These are phyloP conservation scores for Micromussa lordhowensis DNA, from an alignment of 92 coral and sea anemone genomes.

Conservation along the genomic window DNA sequence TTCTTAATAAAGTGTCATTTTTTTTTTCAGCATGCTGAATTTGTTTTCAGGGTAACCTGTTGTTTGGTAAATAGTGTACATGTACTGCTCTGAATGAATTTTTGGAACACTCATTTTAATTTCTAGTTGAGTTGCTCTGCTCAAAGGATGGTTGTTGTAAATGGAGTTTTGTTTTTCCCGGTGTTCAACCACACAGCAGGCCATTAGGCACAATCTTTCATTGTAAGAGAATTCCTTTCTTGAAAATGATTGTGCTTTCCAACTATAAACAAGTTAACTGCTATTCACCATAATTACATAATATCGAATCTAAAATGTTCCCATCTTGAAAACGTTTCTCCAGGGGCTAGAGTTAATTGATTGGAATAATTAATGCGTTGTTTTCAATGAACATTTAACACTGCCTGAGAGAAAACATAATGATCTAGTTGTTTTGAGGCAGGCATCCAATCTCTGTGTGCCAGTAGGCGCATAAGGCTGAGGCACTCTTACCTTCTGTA, in stretches of 20 bases:
- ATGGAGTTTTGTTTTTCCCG: neutral
- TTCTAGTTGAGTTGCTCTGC: slow-evolving; percentile 14
- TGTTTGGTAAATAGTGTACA: neutral
- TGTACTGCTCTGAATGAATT: neutral
- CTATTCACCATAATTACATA: neutral
- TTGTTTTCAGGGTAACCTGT: neutral
- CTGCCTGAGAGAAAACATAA: neutral
- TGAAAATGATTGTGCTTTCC: neutral
- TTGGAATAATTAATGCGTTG: neutral
- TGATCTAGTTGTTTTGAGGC: neutral
- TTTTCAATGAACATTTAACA: neutral
- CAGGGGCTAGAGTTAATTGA: neutral
- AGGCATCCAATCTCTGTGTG: too few species aligned
- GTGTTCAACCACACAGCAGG: neutral
- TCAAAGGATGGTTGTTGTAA: neutral
- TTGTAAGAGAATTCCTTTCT: neutral
- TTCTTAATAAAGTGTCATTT: neutral
- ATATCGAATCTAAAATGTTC: neutral
- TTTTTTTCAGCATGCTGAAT: neutral
- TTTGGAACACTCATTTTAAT: neutral
- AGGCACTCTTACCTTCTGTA: neutral
- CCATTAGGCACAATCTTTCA: neutral
- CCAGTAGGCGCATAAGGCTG: too few species aligned
- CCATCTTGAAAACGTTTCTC: neutral
- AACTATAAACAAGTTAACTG: neutral